Evolutionary conservation across 2,888 invertebrate species (phyloP), one percentile per base, ranked within the genome.

Genomic region (Ypsolopha sequella): DNA sequence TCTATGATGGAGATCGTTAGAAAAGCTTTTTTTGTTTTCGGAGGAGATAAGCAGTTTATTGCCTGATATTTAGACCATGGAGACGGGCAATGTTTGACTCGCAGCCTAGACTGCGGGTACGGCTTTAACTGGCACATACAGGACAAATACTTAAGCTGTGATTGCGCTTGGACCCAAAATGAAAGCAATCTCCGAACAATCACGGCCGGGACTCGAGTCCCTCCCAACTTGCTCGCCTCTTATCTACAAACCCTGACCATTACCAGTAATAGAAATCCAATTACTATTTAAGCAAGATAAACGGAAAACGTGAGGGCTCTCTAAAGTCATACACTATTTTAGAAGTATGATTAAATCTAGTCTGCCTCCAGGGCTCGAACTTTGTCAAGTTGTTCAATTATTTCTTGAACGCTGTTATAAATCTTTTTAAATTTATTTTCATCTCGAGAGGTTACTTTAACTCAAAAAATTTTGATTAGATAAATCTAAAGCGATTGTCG

Each of bases 241-340:
- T 78, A 80, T 77, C 76, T 73, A 57, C 66, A 60, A 66, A 67
- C 70, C 73, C 71, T 68, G 61, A 64, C 67, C 70, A 66, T 77
- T 73, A 70, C 69, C 63, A 65, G 72, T 76, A 80, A 79, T 77
- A 73, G 74, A 76, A 78, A 75, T 75, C 73, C 72, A 78, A 78
- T 78, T 74, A 76, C 75, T 73, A 73, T 76, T 77, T 74, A 68
- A 69, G 60, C 65, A 65, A 76, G 70, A 74, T 76, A 75, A 74
- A 73, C 72, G 66, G 59, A 64, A 70, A 67, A 70, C 71, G 70
- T 75, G 71, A 62, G 65, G 65, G 59, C 56, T 57, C 55, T 57
- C 61, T 55, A 53, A 57, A 60, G 53, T 54, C 58, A 65, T 65
- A 68, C 63, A 67, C 56, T 64, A 60, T 56, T 61, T 56, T 61